Evolutionary conservation across 2,113 vertebrate genomes (phyloP), one percentile per base, ranked within the genome.

Genomic region (Mola mola): DNA sequence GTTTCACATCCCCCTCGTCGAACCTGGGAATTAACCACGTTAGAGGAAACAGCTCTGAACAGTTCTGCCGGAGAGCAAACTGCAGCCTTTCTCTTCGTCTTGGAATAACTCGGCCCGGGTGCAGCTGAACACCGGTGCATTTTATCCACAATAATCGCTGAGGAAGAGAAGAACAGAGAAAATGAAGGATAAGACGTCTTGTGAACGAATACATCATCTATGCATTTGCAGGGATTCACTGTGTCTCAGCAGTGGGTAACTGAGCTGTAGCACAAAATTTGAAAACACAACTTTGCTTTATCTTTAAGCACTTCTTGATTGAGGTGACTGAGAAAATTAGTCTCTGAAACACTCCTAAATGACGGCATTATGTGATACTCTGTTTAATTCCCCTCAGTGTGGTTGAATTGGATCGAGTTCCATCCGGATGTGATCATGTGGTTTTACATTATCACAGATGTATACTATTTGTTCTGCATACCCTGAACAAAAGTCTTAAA

Each of bases 1-100:
- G 52, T 42, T 66, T 52, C 34, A 61, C 38, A 71, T 70, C 48
- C 33, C 21, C 63, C 31, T 12, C 61, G 48, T 74, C 33, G 58
- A n/a, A 34, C 17, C 11, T 62, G 25, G 46, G 24, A 47, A 62
- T 4, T n/a, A 21, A 44, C 6, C 38, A 29, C 24, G 20, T 46
- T 11, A 15, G 34, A 57, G 59, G 44, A 64, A 64, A 50, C 21
- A 21, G 13, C 22, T 49, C 36, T 15, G 49, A 31, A 25, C 12
- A 41, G 12, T 29, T 52, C 38, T 29, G 22, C 20, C 15, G 15
- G 25, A 15, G 8, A 11, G 16, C 12, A 46, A 55, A 26, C 19
- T 17, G 25, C 9, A 6, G 33, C 16, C 47, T n/a, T 36, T 66
- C 17, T 40, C 29, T 56, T 31, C 33, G 6, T 38, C 36, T 38